phyloP scores from a whole-genome alignment of 2,113 vertebrate species.

The Recurvirostra avosetta region DNA sequence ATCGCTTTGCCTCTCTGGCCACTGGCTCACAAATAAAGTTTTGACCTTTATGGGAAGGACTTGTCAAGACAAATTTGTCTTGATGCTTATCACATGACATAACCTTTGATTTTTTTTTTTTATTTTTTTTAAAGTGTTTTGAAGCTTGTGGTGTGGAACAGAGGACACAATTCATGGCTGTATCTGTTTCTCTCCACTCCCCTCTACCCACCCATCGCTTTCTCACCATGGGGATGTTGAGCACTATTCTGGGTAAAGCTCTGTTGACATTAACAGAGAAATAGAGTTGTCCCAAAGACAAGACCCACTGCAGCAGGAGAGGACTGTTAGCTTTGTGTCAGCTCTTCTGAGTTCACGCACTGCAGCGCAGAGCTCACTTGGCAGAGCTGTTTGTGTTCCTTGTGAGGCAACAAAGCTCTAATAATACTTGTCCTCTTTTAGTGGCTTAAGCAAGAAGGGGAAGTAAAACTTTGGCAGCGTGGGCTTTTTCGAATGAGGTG shows the following conservation, averaged over 20 bases:
- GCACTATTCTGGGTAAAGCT: neutral
- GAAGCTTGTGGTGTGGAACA: neutral
- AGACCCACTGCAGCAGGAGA: neutral
- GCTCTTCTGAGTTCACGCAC: neutral
- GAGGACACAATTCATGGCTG: neutral
- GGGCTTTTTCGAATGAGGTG: neutral
- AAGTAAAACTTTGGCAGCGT: neutral
- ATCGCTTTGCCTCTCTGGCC: neutral
- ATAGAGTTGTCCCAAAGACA: neutral
- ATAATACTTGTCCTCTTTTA: neutral
- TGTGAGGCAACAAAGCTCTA: neutral
- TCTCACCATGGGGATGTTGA: neutral
- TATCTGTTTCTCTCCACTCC: neutral
- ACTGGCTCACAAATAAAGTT: neutral
- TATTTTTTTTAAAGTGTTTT: neutral
- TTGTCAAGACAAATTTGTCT: neutral
- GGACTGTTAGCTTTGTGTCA: neutral
- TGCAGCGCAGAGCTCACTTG: neutral
- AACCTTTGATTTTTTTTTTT: neutral
- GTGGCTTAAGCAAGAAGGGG: neutral
- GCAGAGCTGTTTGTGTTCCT: neutral
- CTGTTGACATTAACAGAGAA: accelerated
- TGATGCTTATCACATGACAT: neutral
- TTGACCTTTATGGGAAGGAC: neutral
- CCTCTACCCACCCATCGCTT: accelerated